phyloP scores from a whole-genome alignment of 2,113 vertebrate species.

The Cyprinodon brontotheroides region DNA sequence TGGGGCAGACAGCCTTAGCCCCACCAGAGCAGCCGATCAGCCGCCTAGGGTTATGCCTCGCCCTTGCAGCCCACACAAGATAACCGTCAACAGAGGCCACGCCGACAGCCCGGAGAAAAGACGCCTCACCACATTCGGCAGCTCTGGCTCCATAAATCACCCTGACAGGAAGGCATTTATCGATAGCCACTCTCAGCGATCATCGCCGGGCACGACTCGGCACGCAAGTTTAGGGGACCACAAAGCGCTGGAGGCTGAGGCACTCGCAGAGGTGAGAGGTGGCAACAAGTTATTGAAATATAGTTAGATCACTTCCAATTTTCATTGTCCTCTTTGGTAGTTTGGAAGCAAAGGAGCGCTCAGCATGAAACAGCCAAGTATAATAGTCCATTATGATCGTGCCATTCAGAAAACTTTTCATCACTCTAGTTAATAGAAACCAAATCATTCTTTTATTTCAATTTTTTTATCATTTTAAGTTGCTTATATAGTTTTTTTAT shows the following conservation, averaged over 20 bases:
- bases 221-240: constrained; percentile 96
- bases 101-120: constrained; percentile 95
- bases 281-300: background rate
- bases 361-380: background rate
- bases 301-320: background rate
- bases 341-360: background rate
- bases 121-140: constrained; percentile 92
- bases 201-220: constrained; percentile 85
- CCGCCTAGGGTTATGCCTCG: constrained; percentile 92
- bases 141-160: constrained; percentile 91
- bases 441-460: background rate
- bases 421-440: background rate
- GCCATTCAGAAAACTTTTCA: background rate
- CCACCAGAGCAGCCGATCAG: constrained; percentile 86
- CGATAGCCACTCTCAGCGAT: constrained; percentile 86
- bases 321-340: background rate
- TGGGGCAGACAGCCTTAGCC: constrained; percentile 89
- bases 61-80: constrained; percentile 96
- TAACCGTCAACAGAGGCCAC: constrained; percentile 83
- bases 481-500: background rate
- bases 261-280: constrained; percentile 87
- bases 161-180: constrained; percentile 88
- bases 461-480: background rate
- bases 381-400: background rate
- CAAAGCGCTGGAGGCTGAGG: constrained; percentile 94